phyloP scores from a whole-genome alignment of 2,888 invertebrate species.

The Hedya salicella region DNA sequence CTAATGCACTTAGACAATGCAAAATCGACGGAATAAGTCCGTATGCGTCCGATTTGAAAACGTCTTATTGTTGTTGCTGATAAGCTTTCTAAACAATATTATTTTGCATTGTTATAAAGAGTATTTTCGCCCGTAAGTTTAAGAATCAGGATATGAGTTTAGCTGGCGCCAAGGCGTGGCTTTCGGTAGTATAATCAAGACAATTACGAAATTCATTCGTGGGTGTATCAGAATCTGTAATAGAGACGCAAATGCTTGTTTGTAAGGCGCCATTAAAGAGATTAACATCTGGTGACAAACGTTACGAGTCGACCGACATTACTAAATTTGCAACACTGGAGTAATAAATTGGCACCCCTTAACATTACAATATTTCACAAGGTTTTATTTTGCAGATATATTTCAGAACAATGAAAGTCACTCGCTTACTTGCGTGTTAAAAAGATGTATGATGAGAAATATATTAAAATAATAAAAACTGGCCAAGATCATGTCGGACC shows the following conservation, averaged over 20 bases:
- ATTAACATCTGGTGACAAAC: conserved; percentile 18
- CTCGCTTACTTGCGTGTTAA: not conserved
- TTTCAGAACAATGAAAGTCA: conserved; percentile 3
- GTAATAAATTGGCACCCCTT: conserved; percentile 21
- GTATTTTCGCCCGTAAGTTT: conserved; percentile 44
- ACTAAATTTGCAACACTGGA: conserved; percentile 2
- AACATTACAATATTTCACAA: conserved; percentile 18
- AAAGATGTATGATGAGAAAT: too few species aligned
- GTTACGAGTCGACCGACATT: conserved; percentile 1
- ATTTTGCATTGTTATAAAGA: conserved; percentile 46
- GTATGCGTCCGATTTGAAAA: conserved; percentile 35
- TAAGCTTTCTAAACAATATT: not conserved
- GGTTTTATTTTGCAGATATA: conserved; percentile 12
- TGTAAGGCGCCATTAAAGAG: conserved; percentile 21
- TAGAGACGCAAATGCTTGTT: conserved; percentile 18
- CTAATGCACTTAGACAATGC: conserved; percentile 62
- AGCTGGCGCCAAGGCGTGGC: conserved; percentile 56
- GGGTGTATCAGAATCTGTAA: conserved; percentile 55
- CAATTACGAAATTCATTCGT: conserved; percentile 59
- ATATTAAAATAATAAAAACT: too few species aligned
- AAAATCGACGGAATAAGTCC: conserved; percentile 61
- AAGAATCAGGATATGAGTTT: conserved; percentile 57
- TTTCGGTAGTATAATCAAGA: conserved; percentile 57
- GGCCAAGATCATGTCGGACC: too few species aligned
- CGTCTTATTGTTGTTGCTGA: not conserved